A percentile compares a stretch with the other conserved stretches of the same genome.
These are phyloP conservation scores for Gallirallus australis DNA, from an alignment of 2,797 vertebrate genomes.

Conservation along the genomic window DNA sequence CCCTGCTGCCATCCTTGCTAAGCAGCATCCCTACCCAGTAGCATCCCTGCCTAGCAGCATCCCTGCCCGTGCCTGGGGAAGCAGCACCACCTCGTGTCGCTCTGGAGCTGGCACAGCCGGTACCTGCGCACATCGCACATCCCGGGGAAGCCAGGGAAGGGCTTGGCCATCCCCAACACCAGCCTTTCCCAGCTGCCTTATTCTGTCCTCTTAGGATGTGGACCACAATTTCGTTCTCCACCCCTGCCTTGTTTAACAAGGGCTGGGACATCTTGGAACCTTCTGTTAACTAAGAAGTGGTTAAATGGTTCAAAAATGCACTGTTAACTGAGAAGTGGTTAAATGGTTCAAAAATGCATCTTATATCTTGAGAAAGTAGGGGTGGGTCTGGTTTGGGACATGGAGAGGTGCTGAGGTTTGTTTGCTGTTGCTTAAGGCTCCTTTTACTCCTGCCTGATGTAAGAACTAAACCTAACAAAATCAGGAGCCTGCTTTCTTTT, in stretches of 20 bases:
- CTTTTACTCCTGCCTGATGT: not conserved
- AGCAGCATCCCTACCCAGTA: not conserved
- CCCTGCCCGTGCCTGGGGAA: not conserved
- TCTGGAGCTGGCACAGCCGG: not conserved
- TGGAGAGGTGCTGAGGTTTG: not conserved
- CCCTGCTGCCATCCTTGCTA: too few species aligned
- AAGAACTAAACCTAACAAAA: not conserved
- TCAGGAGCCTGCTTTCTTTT: not conserved
- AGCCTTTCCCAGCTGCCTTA: not conserved
- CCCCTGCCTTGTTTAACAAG: not conserved
- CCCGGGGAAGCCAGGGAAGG: rapidly evolving
- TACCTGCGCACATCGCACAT: rapidly evolving
- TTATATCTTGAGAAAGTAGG: rapidly evolving
- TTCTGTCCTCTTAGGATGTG: not conserved
- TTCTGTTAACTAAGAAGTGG: not conserved
- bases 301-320: not conserved
- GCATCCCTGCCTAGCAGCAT: not conserved
- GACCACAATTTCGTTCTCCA: rapidly evolving
- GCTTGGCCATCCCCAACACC: not conserved
- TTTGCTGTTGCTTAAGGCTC: not conserved
- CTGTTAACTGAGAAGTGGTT: not conserved
- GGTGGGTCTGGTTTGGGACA: not conserved
- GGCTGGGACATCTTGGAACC: not conserved
- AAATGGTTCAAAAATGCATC: not conserved
- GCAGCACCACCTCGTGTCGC: constrained; percentile 69